Percentiles rank a stretch among this genome's conserved stretches.
Evolutionary conservation across 2,797 vertebrate species (phyloP).

Genomic region (Thalassophryne amazonica): DNA sequence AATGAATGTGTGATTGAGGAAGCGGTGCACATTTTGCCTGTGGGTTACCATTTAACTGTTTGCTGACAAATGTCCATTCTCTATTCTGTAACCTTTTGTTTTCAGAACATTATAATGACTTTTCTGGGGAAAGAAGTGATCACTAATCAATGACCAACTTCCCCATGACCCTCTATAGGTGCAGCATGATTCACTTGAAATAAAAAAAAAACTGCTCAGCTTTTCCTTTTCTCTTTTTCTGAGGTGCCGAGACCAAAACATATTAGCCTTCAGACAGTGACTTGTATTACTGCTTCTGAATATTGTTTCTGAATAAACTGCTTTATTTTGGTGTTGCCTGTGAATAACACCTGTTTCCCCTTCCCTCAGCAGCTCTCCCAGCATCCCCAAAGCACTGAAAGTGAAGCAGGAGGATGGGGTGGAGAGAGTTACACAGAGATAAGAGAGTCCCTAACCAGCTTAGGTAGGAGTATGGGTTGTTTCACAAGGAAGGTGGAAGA

Average conservation of each 20-base stretch:
- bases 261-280: not conserved
- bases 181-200: not conserved
- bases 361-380: constrained; percentile 87
- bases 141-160: constrained; percentile 2
- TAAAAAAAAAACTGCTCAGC: not conserved
- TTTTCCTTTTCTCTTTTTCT: not conserved
- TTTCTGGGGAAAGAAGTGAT: not conserved
- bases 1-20: no score
- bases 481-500: constrained; percentile 79
- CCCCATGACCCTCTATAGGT: not conserved
- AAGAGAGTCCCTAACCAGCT: constrained; percentile 84
- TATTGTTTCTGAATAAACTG: constrained; percentile 25
- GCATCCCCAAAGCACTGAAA: constrained; percentile 85
- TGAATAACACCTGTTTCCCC: constrained; percentile 84
- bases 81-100: no score
- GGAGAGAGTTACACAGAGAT: constrained; percentile 86
- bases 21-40: no score
- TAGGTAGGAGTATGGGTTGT: constrained; percentile 88
- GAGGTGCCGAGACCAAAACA: not conserved
- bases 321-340: constrained; percentile 58
- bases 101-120: no score
- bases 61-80: no score
- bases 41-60: no score
- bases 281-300: not conserved
- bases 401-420: constrained; percentile 86